A percentile compares a stretch with the other conserved stretches of the same genome.
phyloP scores from a whole-genome alignment of 2,797 vertebrate species.

The Lepilemur septentrionalis region DNA sequence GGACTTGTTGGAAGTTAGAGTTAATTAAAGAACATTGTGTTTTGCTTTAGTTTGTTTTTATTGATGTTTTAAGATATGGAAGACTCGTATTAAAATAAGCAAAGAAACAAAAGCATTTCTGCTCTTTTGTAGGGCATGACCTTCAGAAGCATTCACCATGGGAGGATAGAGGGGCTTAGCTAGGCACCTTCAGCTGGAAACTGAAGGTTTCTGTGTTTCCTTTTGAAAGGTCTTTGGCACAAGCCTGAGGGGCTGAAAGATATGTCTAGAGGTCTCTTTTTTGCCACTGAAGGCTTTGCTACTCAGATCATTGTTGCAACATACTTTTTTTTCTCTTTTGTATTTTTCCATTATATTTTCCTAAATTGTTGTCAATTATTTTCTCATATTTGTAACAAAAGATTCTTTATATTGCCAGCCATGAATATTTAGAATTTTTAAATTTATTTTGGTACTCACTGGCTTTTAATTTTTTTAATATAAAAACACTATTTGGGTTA shows the following conservation, averaged over 20 bases:
- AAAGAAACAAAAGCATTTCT: neutral
- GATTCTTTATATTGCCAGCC: neutral
- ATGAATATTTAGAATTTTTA: neutral
- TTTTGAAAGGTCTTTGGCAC: neutral
- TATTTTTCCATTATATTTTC: neutral
- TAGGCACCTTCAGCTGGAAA: neutral
- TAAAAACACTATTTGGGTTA: neutral
- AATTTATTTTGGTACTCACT: neutral
- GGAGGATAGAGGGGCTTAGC: rapidly evolving
- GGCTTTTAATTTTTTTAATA: neutral
- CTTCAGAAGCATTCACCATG: neutral
- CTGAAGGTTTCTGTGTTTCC: neutral
- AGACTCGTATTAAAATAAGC: constrained; percentile 6
- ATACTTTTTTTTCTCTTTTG: neutral
- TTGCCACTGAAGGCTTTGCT: neutral
- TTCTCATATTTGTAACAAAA: neutral
- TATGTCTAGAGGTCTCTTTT: neutral
- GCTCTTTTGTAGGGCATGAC: neutral
- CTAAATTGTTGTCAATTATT: neutral
- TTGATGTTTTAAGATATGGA: neutral
- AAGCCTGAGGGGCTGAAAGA: neutral
- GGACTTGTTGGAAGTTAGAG: neutral
- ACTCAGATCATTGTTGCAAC: neutral
- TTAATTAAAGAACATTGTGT: neutral
- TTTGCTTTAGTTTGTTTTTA: neutral